These are phyloP conservation scores for Lathronympha strigana DNA, from an alignment of 2,888 invertebrate genomes.

Conservation along the genomic window DNA sequence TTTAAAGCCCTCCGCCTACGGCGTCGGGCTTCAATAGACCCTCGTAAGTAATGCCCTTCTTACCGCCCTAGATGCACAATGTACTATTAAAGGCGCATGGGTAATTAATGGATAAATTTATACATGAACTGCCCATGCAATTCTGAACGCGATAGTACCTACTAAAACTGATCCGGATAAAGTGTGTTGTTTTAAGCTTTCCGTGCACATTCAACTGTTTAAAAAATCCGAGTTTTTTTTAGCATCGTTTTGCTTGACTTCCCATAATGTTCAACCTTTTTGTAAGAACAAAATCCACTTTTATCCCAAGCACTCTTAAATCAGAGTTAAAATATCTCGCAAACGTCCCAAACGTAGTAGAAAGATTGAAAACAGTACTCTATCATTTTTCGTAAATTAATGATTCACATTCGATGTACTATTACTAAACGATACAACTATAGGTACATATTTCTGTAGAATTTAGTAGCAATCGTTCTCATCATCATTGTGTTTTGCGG, in stretches of 20 bases:
- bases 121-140: too few species aligned
- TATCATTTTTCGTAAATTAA: neutral
- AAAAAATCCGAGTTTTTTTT: neutral
- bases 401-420: neutral
- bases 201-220: neutral
- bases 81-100: too few species aligned
- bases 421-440: neutral
- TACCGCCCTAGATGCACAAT: too few species aligned
- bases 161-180: neutral
- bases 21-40: too few species aligned
- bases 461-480: too few species aligned
- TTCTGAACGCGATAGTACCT: too few species aligned
- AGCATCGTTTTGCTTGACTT: constrained; percentile 1
- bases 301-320: constrained; percentile 23
- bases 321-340: constrained; percentile 31
- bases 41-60: too few species aligned
- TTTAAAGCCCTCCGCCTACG: too few species aligned
- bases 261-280: constrained; percentile 8
- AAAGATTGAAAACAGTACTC: neutral
- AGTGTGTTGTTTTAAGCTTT: neutral
- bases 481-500: too few species aligned
- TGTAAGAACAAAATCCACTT: constrained; percentile 15
- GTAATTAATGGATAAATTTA: too few species aligned
- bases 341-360: constrained; percentile 7
- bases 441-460: too few species aligned